phyloP scores from a whole-genome alignment of 2,113 vertebrate species.

The Nicator chloris region DNA sequence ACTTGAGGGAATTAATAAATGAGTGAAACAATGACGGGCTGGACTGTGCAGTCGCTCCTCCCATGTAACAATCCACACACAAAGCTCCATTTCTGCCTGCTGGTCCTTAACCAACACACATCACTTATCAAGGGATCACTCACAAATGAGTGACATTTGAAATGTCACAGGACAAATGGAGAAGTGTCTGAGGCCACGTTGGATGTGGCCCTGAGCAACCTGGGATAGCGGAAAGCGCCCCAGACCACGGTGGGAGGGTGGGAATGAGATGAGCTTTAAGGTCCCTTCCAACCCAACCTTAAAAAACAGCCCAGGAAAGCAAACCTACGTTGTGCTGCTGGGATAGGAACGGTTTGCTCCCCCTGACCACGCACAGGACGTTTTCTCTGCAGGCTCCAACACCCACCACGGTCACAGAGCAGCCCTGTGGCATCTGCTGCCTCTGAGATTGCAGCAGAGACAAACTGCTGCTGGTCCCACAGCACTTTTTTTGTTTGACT shows the following conservation, averaged over 20 bases:
- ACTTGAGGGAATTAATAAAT: neutral
- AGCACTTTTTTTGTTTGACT: neutral
- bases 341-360: neutral
- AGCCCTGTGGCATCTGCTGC: neutral
- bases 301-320: neutral
- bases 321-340: rapidly evolving
- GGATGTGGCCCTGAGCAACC: neutral
- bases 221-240: neutral
- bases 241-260: neutral
- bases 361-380: neutral
- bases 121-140: neutral
- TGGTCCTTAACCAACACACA: neutral
- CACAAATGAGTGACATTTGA: rapidly evolving
- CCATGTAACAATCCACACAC: rapidly evolving
- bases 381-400: neutral
- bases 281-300: neutral
- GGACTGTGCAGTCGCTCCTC: neutral
- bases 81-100: neutral
- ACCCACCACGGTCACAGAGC: rapidly evolving
- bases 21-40: rapidly evolving
- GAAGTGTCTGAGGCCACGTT: neutral
- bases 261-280: rapidly evolving
- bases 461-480: neutral
- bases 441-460: neutral
- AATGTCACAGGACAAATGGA: neutral